A percentile compares a stretch with the other conserved stretches of the same genome.
These are phyloP conservation scores for Phylloscopus trochiloides DNA, from an alignment of 2,113 vertebrate genomes.

Conservation along the genomic window DNA sequence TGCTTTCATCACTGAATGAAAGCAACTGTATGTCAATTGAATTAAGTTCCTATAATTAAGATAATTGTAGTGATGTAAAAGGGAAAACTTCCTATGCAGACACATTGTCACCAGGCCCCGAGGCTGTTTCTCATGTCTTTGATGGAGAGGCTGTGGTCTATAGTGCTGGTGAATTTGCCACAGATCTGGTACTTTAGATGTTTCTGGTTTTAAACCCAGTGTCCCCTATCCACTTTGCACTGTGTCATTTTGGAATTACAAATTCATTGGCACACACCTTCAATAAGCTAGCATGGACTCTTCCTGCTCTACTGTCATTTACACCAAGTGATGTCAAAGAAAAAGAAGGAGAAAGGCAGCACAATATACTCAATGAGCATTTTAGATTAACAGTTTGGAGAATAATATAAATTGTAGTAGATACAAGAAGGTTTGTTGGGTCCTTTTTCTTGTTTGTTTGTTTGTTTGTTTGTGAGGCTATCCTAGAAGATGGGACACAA, in stretches of 20 bases:
- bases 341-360: neutral
- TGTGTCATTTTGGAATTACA: neutral
- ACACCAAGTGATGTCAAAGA: neutral
- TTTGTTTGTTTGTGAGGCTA: neutral
- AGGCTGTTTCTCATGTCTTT: neutral
- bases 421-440: neutral
- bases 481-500: neutral
- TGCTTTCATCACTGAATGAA: neutral
- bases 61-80: neutral
- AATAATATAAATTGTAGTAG: neutral
- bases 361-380: neutral
- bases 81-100: neutral
- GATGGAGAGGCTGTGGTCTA: neutral
- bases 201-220: neutral
- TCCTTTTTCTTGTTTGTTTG: neutral
- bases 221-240: neutral
- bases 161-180: neutral
- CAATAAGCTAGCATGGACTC: neutral
- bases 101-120: neutral
- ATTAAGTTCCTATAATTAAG: neutral
- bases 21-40: neutral
- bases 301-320: neutral
- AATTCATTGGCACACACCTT: neutral
- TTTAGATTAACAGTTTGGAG: neutral
- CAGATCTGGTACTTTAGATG: neutral